Conservation (phyloP, 2,888 invertebrate genomes). For the Alentia gelatinosa region DNA sequence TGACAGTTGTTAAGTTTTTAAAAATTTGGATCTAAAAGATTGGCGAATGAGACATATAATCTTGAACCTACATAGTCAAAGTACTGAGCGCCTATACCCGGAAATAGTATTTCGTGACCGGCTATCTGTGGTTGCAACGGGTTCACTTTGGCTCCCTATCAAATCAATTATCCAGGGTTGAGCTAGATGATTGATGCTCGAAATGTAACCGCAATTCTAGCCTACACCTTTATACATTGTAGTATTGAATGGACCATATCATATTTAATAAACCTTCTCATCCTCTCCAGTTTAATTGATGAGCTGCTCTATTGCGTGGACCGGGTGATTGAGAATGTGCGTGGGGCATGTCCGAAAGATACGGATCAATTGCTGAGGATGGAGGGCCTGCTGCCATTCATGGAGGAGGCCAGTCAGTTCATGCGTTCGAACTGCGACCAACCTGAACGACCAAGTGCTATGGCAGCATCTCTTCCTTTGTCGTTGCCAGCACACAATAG, state of each 20-base stretch:
- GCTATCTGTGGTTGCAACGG: background rate
- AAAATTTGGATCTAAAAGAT: background rate
- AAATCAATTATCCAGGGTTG: background rate
- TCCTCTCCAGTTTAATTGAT: background rate
- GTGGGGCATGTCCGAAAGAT: background rate
- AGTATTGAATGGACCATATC: background rate
- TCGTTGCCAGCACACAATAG: too few relatives aligned
- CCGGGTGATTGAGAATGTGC: background rate
- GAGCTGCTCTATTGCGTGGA: background rate
- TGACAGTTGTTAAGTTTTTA: background rate
- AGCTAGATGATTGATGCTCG: background rate
- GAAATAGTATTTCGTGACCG: background rate
- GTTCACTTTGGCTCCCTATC: background rate
- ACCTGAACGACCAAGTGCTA: too few relatives aligned
- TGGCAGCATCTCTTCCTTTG: too few relatives aligned
- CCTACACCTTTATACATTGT: background rate
- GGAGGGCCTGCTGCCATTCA: background rate
- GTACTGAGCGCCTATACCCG: background rate
- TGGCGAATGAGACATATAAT: too few relatives aligned
- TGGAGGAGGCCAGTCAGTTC: background rate
- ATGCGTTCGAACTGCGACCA: background rate
- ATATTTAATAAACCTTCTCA: background rate
- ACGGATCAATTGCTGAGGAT: background rate
- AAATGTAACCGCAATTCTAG: background rate
- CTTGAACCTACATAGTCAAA: too few relatives aligned